These are phyloP conservation scores for Sparus aurata DNA, from an alignment of 2,797 vertebrate species.

Conservation along the genomic window DNA sequence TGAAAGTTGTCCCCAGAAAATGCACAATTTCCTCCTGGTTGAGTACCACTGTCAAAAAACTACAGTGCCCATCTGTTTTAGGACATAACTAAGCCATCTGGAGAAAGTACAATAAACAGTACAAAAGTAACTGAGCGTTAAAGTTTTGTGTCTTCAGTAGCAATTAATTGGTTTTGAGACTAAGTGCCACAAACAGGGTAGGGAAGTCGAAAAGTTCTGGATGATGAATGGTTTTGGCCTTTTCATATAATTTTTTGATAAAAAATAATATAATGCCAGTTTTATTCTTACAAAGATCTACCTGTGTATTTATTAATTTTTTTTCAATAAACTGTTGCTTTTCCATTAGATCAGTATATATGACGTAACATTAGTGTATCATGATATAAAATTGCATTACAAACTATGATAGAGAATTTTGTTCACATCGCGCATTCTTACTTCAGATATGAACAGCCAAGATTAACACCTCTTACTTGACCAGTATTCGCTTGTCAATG, in stretches of 20 bases:
- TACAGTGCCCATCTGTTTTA: conserved; percentile 1
- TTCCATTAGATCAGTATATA: neutral
- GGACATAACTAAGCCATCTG: neutral
- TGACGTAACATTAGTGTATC: neutral
- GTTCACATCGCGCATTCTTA: neutral
- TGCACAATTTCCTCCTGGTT: neutral
- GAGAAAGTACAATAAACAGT: neutral
- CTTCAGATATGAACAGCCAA: conserved; percentile 5
- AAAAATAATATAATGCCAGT: neutral
- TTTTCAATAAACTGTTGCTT: neutral
- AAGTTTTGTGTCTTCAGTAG: neutral
- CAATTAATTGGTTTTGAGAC: neutral
- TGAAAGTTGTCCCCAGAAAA: neutral
- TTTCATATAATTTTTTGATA: neutral
- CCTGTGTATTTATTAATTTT: neutral
- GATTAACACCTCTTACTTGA: conserved; percentile 1
- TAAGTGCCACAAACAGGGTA: neutral
- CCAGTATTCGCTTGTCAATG: neutral
- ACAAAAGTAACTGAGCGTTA: neutral
- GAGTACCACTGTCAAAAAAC: conserved; percentile 2
- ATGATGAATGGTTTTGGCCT: neutral
- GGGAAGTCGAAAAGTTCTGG: neutral
- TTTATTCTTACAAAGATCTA: neutral
- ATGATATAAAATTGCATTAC: neutral
- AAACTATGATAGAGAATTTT: neutral